These are phyloP conservation scores for Lepilemur septentrionalis DNA, from an alignment of 2,797 vertebrate species.

Conservation along the genomic window DNA sequence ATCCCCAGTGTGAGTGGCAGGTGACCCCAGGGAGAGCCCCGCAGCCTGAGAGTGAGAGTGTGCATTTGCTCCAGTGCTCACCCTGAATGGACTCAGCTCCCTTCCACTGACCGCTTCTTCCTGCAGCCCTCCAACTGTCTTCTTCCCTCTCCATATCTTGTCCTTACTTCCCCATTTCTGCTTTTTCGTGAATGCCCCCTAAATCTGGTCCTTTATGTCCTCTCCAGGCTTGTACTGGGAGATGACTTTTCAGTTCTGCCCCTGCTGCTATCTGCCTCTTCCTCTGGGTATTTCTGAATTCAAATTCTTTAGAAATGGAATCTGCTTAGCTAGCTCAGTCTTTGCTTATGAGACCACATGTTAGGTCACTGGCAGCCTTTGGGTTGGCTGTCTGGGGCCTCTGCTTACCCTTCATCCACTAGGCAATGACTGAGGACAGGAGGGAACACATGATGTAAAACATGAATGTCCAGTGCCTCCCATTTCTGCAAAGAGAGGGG, in stretches of 20 bases:
- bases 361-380: neutral
- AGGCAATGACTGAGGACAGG: neutral
- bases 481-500: neutral
- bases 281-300: conserved; percentile 22
- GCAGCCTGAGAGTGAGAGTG: neutral
- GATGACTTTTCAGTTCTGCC: neutral
- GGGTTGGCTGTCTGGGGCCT: neutral
- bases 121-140: neutral
- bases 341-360: neutral
- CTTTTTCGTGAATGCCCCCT: neutral
- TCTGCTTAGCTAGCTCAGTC: neutral
- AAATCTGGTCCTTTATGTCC: neutral
- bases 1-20: neutral
- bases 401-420: neutral
- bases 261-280: neutral
- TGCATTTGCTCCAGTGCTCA: neutral
- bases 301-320: neutral
- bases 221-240: neutral
- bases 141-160: neutral
- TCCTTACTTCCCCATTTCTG: neutral
- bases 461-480: neutral
- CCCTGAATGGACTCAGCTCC: neutral
- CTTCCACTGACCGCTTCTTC: neutral
- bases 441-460: neutral
- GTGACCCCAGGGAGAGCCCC: neutral